These are phyloP conservation scores for Hypselothyrea guttata DNA, from an alignment of 2,888 invertebrate genomes.

Conservation along the genomic window DNA sequence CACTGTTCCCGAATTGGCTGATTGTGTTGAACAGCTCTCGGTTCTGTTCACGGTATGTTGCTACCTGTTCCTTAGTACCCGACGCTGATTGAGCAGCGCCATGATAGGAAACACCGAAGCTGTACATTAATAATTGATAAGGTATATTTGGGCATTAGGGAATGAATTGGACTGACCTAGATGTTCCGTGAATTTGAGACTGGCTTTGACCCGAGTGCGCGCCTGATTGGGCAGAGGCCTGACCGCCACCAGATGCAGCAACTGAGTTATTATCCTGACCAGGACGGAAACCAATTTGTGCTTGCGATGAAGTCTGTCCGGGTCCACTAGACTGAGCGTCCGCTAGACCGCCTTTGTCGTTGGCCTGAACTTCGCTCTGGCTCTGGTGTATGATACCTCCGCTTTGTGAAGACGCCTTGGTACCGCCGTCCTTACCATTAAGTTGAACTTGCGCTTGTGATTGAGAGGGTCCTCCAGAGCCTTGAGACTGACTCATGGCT, in stretches of 20 bases:
- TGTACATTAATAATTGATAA: slow-evolving; percentile 55
- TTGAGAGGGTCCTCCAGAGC: slow-evolving; percentile 88
- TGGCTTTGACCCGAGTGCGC: slow-evolving; percentile 90
- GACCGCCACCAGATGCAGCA: slow-evolving; percentile 88
- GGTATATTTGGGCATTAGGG: neutral
- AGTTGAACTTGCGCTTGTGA: slow-evolving; percentile 91
- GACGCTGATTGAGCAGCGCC: slow-evolving; percentile 93
- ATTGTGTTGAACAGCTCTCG: slow-evolving; percentile 87
- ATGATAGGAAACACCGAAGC: slow-evolving; percentile 89
- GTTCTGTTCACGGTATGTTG: slow-evolving; percentile 86
- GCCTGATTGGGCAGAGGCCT: slow-evolving; percentile 90
- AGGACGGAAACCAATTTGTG: slow-evolving; percentile 93
- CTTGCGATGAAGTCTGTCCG: slow-evolving; percentile 93
- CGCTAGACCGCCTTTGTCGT: slow-evolving; percentile 91
- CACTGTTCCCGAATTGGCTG: slow-evolving; percentile 82
- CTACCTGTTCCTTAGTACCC: slow-evolving; percentile 85
- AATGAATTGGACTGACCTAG: slow-evolving; percentile 81
- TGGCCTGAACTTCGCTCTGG: slow-evolving; percentile 86
- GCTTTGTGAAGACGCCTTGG: slow-evolving; percentile 89
- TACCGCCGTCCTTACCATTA: slow-evolving; percentile 89
- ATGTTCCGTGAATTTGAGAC: slow-evolving; percentile 91
- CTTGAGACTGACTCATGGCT: slow-evolving; percentile 89
- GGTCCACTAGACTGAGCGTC: slow-evolving; percentile 93
- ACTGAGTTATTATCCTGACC: slow-evolving; percentile 83
- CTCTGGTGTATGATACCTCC: slow-evolving; percentile 89